Conservation (phyloP, 2,113 vertebrate genomes). For the Myotis davidii region DNA sequence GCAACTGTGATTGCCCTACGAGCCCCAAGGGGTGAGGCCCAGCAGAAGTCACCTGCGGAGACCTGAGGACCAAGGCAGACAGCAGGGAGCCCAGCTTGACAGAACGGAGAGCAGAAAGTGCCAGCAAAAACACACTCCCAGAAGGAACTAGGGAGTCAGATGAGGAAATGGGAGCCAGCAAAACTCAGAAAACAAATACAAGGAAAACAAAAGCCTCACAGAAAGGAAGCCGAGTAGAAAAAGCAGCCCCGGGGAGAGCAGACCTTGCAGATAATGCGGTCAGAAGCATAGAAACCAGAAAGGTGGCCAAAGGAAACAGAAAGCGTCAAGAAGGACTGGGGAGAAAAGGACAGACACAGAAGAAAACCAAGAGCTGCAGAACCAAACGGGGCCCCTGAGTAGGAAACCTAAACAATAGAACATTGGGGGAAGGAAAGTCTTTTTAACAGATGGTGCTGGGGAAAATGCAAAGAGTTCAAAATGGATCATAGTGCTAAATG, state of each 20-base stretch:
- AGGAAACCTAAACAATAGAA: neutral
- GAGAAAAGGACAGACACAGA: neutral
- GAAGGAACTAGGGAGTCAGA: neutral
- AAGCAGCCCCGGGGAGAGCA: neutral
- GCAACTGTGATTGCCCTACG: neutral
- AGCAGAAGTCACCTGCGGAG: neutral
- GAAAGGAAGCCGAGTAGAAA: neutral
- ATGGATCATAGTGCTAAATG: neutral
- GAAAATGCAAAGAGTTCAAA: constrained; percentile 1
- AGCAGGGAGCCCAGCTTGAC: neutral
- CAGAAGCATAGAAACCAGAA: neutral
- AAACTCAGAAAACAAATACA: neutral
- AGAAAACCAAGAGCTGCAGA: neutral
- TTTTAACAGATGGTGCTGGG: neutral
- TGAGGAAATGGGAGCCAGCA: neutral
- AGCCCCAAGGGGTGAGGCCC: neutral
- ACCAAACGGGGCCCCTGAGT: neutral
- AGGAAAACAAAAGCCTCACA: constrained; percentile 5
- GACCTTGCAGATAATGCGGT: neutral
- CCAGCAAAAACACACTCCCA: constrained; percentile 46
- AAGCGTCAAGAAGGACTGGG: neutral
- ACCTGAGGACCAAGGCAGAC: neutral
- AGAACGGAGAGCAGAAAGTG: neutral
- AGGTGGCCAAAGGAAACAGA: neutral
- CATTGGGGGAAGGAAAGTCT: neutral